phyloP scores from a whole-genome alignment of 2,888 invertebrate species.

The Eupeodes latifasciatus region DNA sequence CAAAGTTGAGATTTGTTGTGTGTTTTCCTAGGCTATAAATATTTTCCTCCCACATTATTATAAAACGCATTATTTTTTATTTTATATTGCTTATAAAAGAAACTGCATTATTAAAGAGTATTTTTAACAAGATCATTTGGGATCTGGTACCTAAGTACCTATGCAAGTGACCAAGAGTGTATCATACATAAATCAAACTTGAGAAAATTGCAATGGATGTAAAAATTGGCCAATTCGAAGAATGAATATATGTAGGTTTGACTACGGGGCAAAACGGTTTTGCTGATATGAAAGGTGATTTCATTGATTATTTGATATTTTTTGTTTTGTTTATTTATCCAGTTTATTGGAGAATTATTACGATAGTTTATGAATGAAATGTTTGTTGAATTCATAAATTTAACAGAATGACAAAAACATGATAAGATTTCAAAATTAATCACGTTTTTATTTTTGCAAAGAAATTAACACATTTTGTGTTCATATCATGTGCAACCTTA shows the following conservation, averaged over 20 bases:
- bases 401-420: slow-evolving; percentile 29
- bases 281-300: slow-evolving; percentile 46
- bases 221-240: slow-evolving; percentile 53
- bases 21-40: too few relatives aligned
- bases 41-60: too few relatives aligned
- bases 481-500: not conserved
- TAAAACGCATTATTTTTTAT: too few relatives aligned
- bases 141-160: too few relatives aligned
- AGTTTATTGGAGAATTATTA: slow-evolving; percentile 41
- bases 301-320: slow-evolving; percentile 31
- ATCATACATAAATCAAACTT: not conserved
- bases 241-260: slow-evolving; percentile 36
- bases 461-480: slow-evolving; percentile 18
- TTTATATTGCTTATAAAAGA: too few relatives aligned
- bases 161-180: not conserved
- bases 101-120: too few relatives aligned
- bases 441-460: slow-evolving; percentile 39
- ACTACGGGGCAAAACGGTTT: slow-evolving; percentile 33
- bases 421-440: slow-evolving; percentile 66
- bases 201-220: slow-evolving; percentile 45
- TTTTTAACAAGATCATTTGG: too few relatives aligned
- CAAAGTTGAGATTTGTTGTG: too few relatives aligned
- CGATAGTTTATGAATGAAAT: slow-evolving; percentile 46
- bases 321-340: slow-evolving; percentile 5
- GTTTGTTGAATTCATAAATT: slow-evolving; percentile 20